A percentile compares a stretch with the other conserved stretches of the same genome.
Evolutionary conservation across 2,113 vertebrate genomes (phyloP).

Genomic region (Toxotes jaculatrix): DNA sequence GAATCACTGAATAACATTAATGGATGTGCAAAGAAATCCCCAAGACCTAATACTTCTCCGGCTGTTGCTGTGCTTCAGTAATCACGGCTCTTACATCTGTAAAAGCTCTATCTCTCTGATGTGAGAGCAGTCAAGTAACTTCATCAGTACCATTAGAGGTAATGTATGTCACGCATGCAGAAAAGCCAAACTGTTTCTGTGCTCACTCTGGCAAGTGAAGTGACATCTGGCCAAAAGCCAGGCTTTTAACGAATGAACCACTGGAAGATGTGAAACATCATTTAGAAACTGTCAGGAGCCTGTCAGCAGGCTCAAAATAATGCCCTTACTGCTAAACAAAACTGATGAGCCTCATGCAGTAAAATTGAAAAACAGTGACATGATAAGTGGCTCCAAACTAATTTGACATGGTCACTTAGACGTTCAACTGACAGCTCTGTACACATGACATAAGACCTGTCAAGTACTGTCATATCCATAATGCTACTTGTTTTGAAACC

Average conservation of each 20-base stretch:
- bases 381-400: conserved; percentile 69
- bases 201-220: conserved; percentile 51
- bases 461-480: conserved; percentile 45
- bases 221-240: conserved; percentile 66
- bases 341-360: conserved; percentile 63
- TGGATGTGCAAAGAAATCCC: conserved; percentile 55
- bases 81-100: conserved; percentile 61
- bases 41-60: conserved; percentile 58
- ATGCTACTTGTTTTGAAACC: conserved; percentile 42
- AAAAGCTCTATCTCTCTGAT: conserved; percentile 46
- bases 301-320: conserved; percentile 70
- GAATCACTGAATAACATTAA: conserved; percentile 70
- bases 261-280: conserved; percentile 65
- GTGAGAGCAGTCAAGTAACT: conserved; percentile 55
- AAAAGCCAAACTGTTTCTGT: conserved; percentile 26
- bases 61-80: conserved; percentile 29
- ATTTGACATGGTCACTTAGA: conserved; percentile 71
- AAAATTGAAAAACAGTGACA: conserved; percentile 70
- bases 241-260: conserved; percentile 74
- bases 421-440: conserved; percentile 54
- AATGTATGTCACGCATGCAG: conserved; percentile 35
- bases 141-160: conserved; percentile 41
- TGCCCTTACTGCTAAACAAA: conserved; percentile 65
- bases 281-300: conserved; percentile 69
- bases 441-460: conserved; percentile 61